Conservation (phyloP, 2,888 invertebrate species). For the Diarsia mendica region DNA sequence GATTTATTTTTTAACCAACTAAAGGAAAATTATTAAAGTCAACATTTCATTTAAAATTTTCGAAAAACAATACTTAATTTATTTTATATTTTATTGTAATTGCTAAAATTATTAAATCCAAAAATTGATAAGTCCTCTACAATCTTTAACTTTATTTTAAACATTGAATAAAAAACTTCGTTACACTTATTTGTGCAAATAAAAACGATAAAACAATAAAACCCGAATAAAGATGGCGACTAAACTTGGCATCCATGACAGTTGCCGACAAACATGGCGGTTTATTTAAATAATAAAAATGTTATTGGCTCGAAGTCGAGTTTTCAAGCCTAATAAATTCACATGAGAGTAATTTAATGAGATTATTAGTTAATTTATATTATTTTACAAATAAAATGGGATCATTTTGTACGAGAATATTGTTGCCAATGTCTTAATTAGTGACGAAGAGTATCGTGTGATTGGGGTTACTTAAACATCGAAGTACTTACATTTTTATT, state of each 20-base stretch:
- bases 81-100: neutral
- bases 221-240: conserved; percentile 47
- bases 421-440: conserved; percentile 45
- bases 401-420: conserved; percentile 48
- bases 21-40: neutral
- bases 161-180: neutral
- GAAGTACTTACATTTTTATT: conserved; percentile 13
- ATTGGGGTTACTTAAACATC: conserved; percentile 57
- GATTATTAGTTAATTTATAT: conserved; percentile 84
- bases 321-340: conserved; percentile 54
- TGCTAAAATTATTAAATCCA: neutral
- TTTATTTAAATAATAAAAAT: conserved; percentile 39
- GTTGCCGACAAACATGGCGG: conserved; percentile 49
- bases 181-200: conserved; percentile 23
- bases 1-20: conserved; percentile 2
- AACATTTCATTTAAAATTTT: neutral
- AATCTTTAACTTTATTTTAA: neutral
- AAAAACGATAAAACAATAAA: conserved; percentile 23
- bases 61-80: too few species aligned
- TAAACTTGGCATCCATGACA: conserved; percentile 40
- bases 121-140: neutral
- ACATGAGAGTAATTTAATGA: conserved; percentile 73
- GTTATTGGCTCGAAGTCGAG: conserved; percentile 43
- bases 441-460: conserved; percentile 30
- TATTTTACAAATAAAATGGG: conserved; percentile 72